Conservation (phyloP, 2,888 invertebrate species). For the Tenthredo scrophulariae region DNA sequence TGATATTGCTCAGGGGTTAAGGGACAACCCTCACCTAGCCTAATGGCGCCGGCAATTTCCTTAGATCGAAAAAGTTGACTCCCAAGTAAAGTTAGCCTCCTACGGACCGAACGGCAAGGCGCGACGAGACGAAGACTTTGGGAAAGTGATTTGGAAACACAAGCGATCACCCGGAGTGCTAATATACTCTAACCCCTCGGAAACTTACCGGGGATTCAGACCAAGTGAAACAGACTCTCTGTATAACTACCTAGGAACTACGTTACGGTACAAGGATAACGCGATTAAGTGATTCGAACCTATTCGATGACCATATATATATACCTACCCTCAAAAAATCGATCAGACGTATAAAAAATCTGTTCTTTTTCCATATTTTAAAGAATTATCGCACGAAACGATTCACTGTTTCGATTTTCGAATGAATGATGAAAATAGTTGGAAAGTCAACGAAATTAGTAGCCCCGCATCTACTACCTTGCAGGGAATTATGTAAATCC, state of each 20-base stretch:
- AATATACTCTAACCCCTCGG: slow-evolving; percentile 13
- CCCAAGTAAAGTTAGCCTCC: slow-evolving; percentile 1
- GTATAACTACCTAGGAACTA: slow-evolving; percentile 8
- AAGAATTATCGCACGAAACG: not conserved
- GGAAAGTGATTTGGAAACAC: slow-evolving; percentile 45
- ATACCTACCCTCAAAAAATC: not conserved
- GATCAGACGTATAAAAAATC: not conserved
- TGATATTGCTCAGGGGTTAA: slow-evolving; percentile 52
- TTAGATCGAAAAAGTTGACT: slow-evolving; percentile 52
- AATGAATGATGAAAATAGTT: not conserved
- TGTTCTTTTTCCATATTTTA: not conserved
- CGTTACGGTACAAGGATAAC: not conserved
- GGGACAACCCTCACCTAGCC: slow-evolving; percentile 46
- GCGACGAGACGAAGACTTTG: slow-evolving; percentile 22
- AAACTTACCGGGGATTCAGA: not conserved
- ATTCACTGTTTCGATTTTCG: not conserved
- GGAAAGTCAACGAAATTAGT: not conserved
- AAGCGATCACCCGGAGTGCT: slow-evolving; percentile 46
- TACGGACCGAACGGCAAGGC: not conserved
- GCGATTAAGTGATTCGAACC: slow-evolving; percentile 21
- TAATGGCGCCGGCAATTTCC: slow-evolving; percentile 50
- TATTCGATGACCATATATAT: not conserved
- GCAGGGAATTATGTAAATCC: not conserved
- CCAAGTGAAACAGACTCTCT: slow-evolving; percentile 19
- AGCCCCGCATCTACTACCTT: not conserved